Conservation (phyloP, 1,140 invertebrate species). For the Brachystomella parvula region DNA sequence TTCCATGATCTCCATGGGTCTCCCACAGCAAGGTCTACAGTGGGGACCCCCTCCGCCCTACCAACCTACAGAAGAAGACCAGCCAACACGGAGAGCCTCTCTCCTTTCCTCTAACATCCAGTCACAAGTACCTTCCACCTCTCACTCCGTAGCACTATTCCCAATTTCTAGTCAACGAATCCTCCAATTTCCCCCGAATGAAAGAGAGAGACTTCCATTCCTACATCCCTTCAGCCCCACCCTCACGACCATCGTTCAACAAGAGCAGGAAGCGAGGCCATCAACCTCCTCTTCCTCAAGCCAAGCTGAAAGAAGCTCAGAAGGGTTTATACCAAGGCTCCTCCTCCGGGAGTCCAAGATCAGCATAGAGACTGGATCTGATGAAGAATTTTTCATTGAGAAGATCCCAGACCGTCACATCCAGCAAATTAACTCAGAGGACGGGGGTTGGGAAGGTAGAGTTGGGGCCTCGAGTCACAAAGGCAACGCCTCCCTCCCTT, state of each 20-base stretch:
- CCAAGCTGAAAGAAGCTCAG: neutral
- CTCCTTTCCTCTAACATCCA: neutral
- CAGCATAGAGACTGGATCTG: neutral
- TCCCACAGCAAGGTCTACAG: neutral
- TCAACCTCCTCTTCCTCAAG: neutral
- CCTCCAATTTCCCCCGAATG: constrained; percentile 12
- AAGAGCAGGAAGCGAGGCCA: neutral
- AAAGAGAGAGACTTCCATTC: neutral
- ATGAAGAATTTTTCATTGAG: neutral
- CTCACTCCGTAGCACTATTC: neutral
- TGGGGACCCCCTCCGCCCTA: constrained; percentile 36
- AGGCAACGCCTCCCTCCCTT: neutral
- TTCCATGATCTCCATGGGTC: neutral
- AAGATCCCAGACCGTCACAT: neutral
- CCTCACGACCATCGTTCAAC: neutral
- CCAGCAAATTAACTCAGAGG: neutral
- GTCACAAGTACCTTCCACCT: neutral
- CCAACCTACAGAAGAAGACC: neutral
- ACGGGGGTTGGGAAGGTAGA: too few relatives aligned
- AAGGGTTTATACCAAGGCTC: neutral
- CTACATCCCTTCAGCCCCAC: neutral
- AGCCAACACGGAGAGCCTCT: neutral
- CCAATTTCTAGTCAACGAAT: too few relatives aligned
- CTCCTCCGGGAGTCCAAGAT: constrained; percentile 9
- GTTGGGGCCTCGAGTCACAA: too few relatives aligned